Evolutionary conservation across 2,797 vertebrate genomes (phyloP), one percentile per base, ranked within the genome.

Genomic region (Xenentodon cancila): DNA sequence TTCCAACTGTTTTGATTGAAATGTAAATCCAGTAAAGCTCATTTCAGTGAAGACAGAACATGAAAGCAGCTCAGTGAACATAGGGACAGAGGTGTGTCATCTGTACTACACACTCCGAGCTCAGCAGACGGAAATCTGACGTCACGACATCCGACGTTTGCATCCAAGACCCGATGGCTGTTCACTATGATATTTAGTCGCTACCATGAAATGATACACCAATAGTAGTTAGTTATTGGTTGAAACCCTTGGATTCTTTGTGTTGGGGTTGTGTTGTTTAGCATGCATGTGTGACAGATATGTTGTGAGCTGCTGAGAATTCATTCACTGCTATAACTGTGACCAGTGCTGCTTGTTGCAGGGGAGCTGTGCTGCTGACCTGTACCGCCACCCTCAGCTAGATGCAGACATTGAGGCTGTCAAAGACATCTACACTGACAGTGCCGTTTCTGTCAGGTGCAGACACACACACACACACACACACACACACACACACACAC

Each of bases 361-460:
- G 97, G 97, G 97, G 59, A 97, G 95, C 89, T 99, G 97, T 69
- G 96, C 96, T 1, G 97, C 96, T 53, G 97, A 99, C 89, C 93
- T 98, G 62, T 99, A 99, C 85, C 95, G 97, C 34, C 97, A 99
- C 87, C 96, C 97, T 0, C 97, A 99, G 85, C 93, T 99, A 70
- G 97, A 99, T 42, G 96, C 97, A 51, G 97, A 99, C 88, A 98
- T 99, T 3, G 97, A 99, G 84, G 97, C 97, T 0, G 97, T 98
- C 80, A 99, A 98, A 91, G 97, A 98, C 88, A 96, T 99, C 90
- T 99, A 99, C 92, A 97, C 96, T 2, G 97, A 99, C 87, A 96
- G 95, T 81, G 95, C 97, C 45, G 94, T 98, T 70, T 96, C 96
- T 20, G 91, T 99, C 91, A 98, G 97, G 97, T 98, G 89, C 22